These are phyloP conservation scores for Betta splendens DNA, from an alignment of 2,797 vertebrate species.

Conservation along the genomic window DNA sequence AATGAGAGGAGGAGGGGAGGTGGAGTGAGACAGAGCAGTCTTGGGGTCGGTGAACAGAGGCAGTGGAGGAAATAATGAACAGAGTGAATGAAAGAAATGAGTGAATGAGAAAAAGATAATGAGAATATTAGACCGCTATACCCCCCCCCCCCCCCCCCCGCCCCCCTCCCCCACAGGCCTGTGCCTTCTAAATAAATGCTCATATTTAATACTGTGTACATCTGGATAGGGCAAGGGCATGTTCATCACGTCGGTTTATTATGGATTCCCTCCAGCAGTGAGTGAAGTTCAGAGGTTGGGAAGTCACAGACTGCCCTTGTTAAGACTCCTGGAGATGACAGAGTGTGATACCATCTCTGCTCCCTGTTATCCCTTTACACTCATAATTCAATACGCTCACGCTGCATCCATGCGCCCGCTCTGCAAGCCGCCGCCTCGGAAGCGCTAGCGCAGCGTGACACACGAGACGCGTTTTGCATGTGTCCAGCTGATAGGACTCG, in stretches of 20 bases:
- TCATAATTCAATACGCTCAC: slow-evolving; percentile 13
- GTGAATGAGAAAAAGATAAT: slow-evolving; percentile 56
- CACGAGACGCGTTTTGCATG: slow-evolving; percentile 37
- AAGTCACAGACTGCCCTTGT: slow-evolving; percentile 54
- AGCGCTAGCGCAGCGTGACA: slow-evolving; percentile 44
- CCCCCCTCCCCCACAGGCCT: slow-evolving; percentile 38
- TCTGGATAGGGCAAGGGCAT: slow-evolving; percentile 63
- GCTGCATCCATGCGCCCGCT: slow-evolving; percentile 4
- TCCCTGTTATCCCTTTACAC: slow-evolving; percentile 21
- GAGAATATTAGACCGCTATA: slow-evolving; percentile 67
- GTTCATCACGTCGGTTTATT: slow-evolving; percentile 55
- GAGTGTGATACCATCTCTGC: slow-evolving; percentile 30
- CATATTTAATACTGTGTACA: slow-evolving; percentile 69
- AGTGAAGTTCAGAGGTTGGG: slow-evolving; percentile 52
- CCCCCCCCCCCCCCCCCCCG: slow-evolving; percentile 52
- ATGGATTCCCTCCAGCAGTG: slow-evolving; percentile 37
- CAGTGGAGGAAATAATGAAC: slow-evolving; percentile 73
- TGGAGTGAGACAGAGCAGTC: slow-evolving; percentile 16
- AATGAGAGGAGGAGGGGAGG: slow-evolving; percentile 27
- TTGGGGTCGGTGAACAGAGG: slow-evolving; percentile 57
- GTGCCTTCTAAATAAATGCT: slow-evolving; percentile 58
- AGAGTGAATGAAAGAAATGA: neutral
- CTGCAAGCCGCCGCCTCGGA: slow-evolving; percentile 34
- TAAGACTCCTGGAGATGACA: slow-evolving; percentile 66
- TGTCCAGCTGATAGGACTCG: slow-evolving; percentile 35